Percentiles rank a stretch among this genome's conserved stretches.
Evolutionary conservation across 2,888 invertebrate genomes (phyloP).

Genomic region (Pyralis farinalis): DNA sequence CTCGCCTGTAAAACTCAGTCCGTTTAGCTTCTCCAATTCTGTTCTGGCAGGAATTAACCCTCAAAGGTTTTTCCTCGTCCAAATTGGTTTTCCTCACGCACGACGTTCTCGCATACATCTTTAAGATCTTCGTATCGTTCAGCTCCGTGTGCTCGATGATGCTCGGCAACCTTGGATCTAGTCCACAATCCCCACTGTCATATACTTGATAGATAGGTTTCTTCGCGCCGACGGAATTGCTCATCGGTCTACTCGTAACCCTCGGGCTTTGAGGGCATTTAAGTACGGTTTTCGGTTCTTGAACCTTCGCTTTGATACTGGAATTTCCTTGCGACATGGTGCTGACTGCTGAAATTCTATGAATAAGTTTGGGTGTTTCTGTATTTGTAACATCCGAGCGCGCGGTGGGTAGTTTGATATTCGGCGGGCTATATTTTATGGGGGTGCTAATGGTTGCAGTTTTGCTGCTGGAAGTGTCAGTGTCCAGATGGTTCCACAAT

Average conservation of each 20-base stretch:
- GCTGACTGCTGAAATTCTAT: neutral
- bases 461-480: slow-evolving; percentile 17
- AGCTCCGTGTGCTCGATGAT: slow-evolving; percentile 57
- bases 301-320: slow-evolving; percentile 1
- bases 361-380: neutral
- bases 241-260: slow-evolving; percentile 16
- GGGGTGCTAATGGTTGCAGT: slow-evolving; percentile 16
- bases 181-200: slow-evolving; percentile 53
- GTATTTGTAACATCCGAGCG: neutral
- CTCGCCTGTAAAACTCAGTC: slow-evolving; percentile 52
- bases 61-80: slow-evolving; percentile 31
- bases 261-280: slow-evolving; percentile 19
- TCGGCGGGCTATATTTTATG: neutral
- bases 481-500: slow-evolving; percentile 13
- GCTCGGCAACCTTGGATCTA: slow-evolving; percentile 53
- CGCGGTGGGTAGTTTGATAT: slow-evolving; percentile 9
- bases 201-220: slow-evolving; percentile 42
- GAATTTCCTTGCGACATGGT: neutral
- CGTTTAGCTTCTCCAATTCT: slow-evolving; percentile 38
- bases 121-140: slow-evolving; percentile 24
- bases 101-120: slow-evolving; percentile 24
- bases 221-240: slow-evolving; percentile 24
- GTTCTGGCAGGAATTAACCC: slow-evolving; percentile 46
- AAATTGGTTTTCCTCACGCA: slow-evolving; percentile 34
- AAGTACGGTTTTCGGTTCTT: slow-evolving; percentile 9